Percentiles rank a stretch among this genome's conserved stretches.
Evolutionary conservation across 2,113 vertebrate genomes (phyloP).

Genomic region (Tretioscincus oriximinensis): DNA sequence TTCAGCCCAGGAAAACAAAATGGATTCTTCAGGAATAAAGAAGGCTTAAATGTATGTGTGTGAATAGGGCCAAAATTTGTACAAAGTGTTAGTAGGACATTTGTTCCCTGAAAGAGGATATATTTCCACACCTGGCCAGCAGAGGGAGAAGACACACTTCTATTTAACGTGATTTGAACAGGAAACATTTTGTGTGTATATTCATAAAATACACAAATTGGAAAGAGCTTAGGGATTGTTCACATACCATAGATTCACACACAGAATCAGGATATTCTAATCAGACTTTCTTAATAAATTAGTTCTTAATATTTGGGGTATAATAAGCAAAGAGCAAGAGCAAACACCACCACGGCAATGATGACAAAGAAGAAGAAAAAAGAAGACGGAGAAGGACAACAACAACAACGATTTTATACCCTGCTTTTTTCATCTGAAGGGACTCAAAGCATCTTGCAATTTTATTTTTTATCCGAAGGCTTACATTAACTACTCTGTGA

Average conservation of each 20-base stretch:
- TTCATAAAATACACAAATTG: neutral
- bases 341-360: neutral
- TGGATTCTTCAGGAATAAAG: no score
- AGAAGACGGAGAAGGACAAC: no score
- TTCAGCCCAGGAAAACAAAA: no score
- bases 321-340: neutral
- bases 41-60: no score
- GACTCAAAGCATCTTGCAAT: no score
- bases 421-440: no score
- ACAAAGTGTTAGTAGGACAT: no score
- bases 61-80: no score
- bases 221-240: neutral
- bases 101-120: neutral
- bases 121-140: constrained; percentile 6
- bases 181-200: neutral
- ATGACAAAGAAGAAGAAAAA: no score
- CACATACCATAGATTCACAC: neutral
- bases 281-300: neutral
- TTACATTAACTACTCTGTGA: no score
- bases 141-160: constrained; percentile 23
- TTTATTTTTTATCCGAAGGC: no score
- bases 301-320: neutral
- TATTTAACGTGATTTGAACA: neutral
- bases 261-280: neutral
- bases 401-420: no score